Base-by-base conservation (phyloP, 2,888 invertebrate genomes). In the Eumacrocentrus americanus region DNA sequence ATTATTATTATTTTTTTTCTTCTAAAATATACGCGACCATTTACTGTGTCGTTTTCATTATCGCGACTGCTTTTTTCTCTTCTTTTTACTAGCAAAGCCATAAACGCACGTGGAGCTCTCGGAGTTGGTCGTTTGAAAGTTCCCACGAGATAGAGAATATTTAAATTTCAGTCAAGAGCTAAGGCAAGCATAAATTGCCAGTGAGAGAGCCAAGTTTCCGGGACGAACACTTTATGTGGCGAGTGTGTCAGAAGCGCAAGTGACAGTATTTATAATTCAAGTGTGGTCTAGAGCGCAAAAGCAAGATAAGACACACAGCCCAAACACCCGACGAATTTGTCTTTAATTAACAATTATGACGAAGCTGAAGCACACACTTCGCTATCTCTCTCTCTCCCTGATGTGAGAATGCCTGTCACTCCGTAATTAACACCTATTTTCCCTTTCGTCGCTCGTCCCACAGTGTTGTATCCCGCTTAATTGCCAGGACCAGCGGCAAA, bases 131-230 rank as follows among this genome's bases (percentile, higher is more conserved):
- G 37, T 35, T 56, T 12, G 16, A 56, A 38, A 46, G 23, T 47
- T 56, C 47, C 20, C 56, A 22, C 22, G 37, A 35, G 37, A 35
- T 35, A 56, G 22, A 35, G 47, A 56, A 56, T 56, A 56, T 65
- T 70, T 68, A 68, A 66, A 72, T 71, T 68, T 67, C n/a, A n/a
- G n/a, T n/a, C n/a, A n/a, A n/a, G n/a, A n/a, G 68, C 69, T 64
- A 63, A 63, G 62, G 54, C 53, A 38, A 48, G 48, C 64, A 65
- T 70, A 70, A 67, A 70, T 69, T 70, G 58, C 58, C 54, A 53
- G 46, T 40, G 42, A 54, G 42, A 34, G 18, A 44, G 44, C 44
- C 25, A 54, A 54, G 44, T 54, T 54, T 29, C 53, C 23, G 4
- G 12, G 38, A 12, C 23, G 20, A 55, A 42, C 34, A 44, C 29